Base-by-base conservation (phyloP, 2,888 invertebrate species). In the Lithophane semibrunnea region DNA sequence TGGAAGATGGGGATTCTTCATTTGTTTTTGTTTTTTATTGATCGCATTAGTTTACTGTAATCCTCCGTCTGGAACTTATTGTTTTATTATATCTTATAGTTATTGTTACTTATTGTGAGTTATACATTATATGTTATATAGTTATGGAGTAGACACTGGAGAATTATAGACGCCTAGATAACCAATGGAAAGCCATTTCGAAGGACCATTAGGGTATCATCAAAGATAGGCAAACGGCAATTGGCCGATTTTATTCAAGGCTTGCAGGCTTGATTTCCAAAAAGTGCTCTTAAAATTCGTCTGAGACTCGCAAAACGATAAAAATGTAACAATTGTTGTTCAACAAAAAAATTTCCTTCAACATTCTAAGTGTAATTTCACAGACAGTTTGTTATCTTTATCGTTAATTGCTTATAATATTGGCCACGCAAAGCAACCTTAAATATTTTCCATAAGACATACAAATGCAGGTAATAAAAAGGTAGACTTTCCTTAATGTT, bases 361-460 rank as follows among this genome's bases (percentile, higher is more conserved):
- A 74, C 56, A 56, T 67, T 58, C 21, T 24, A 24, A 58, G 63
- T 21, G 24, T 64, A 64, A 77, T 68, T 77, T 64, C 68, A 37
- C 77, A 64, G 37, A 44, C 83, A 77, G 82, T 77, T 67, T 75
- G 66, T 79, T 82, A 82, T 29, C 24, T 67, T 75, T 54, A 52
- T 44, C 67, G 52, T 68, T 79, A 79, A 79, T 79, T 79, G 77
- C 78, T 68, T 68, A 47, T 64, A 37, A 77, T 47, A 64, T 64
- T 24, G 58, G 37, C 47, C 42, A 52, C 49, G 54, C 42, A 7
- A n/a, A 24, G 47, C 82, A 29, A 49, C 42, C 29, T 61, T 42
- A 21, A 52, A 58, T 82, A 67, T 82, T 79, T 82, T 64, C 42
- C 44, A 58, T 24, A 18, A 44, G 16, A 9, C 24, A 24, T 13